Evolutionary conservation across 2,797 vertebrate species (phyloP).

Genomic region (Erethizon dorsatum): DNA sequence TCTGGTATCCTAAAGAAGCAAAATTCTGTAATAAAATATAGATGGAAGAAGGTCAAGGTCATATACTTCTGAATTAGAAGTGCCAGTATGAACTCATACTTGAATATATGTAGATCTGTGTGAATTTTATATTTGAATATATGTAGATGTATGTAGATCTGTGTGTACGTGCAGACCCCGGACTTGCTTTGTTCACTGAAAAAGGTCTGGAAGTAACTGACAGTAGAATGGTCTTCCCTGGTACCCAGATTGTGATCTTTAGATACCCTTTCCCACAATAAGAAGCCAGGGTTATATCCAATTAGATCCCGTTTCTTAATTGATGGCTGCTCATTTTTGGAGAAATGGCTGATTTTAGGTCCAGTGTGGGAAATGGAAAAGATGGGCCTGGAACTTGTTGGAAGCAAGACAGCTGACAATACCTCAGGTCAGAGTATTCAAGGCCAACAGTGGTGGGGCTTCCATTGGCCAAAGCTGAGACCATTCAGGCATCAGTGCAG

Average conservation of each 20-base stretch:
- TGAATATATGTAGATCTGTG: not conserved
- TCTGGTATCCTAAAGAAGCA: not conserved
- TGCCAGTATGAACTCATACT: not conserved
- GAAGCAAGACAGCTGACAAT: not conserved
- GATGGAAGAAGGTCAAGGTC: not conserved
- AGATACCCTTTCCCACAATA: not conserved
- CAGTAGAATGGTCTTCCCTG: not conserved
- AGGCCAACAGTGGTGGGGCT: not conserved
- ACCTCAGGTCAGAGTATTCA: not conserved
- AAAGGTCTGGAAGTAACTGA: not conserved
- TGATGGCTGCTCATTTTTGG: not conserved
- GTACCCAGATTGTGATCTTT: not conserved
- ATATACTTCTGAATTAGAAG: not conserved
- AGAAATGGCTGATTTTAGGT: slow-evolving; percentile 6
- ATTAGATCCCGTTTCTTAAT: not conserved
- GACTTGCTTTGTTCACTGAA: not conserved
- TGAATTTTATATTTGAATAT: not conserved
- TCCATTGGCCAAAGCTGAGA: not conserved
- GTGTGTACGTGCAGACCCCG: too few relatives aligned
- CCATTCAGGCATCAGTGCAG: not conserved
- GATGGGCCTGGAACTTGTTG: not conserved
- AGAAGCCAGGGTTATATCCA: not conserved
- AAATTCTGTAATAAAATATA: not conserved
- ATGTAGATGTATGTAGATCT: not conserved
- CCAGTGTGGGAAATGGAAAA: not conserved